phyloP scores from a whole-genome alignment of 2,113 vertebrate species.

The Galbula dea region DNA sequence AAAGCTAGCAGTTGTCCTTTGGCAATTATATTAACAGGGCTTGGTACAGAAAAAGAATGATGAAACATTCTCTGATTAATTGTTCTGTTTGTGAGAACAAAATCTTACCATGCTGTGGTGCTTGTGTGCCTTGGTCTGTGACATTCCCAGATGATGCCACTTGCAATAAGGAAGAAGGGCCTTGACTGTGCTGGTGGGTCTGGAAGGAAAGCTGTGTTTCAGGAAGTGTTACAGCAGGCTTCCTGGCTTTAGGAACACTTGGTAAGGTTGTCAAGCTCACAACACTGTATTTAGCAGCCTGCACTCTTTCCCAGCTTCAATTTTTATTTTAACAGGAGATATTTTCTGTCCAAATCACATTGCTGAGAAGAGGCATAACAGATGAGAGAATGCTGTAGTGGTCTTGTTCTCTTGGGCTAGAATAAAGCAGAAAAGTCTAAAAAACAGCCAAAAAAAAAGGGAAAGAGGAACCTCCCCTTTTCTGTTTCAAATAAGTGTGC shows the following conservation, averaged over 20 bases:
- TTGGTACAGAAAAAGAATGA: neutral
- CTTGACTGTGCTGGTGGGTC: neutral
- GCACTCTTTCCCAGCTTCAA: conserved; percentile 11
- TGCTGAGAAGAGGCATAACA: neutral
- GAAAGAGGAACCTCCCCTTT: neutral
- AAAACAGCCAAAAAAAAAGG: neutral
- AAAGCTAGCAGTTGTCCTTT: conserved; percentile 22
- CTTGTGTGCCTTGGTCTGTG: conserved; percentile 13
- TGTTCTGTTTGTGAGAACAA: conserved; percentile 7
- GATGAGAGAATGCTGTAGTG: neutral
- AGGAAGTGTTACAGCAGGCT: neutral
- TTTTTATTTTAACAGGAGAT: conserved; percentile 48
- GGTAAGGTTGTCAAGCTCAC: conserved; percentile 18
- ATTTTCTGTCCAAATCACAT: neutral
- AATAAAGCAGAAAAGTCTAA: neutral
- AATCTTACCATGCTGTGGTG: neutral
- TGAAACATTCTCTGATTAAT: conserved; percentile 34
- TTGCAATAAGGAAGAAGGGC: neutral
- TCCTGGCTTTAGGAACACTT: neutral
- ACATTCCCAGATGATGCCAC: conserved; percentile 10
- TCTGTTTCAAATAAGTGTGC: neutral
- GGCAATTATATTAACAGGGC: conserved; percentile 7
- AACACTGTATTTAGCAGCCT: conserved; percentile 39
- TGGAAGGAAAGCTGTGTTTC: neutral
- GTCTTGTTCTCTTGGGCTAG: neutral